Conservation (phyloP, 2,113 vertebrate species). For the Oreochromis tanganicae region DNA sequence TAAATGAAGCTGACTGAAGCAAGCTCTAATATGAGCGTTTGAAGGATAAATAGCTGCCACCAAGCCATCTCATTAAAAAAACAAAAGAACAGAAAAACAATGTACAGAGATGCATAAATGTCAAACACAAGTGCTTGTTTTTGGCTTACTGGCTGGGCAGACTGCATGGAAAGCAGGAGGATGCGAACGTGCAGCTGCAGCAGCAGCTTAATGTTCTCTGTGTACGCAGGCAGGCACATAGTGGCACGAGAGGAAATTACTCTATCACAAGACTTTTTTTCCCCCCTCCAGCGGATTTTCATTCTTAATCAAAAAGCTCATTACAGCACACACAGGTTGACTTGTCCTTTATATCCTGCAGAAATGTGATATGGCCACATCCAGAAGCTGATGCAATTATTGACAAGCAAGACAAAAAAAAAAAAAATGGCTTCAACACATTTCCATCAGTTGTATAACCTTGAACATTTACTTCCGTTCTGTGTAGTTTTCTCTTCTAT, state of each 20-base stretch:
- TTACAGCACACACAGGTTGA: constrained; percentile 56
- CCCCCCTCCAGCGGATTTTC: constrained; percentile 48
- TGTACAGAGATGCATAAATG: constrained; percentile 44
- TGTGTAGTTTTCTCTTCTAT: constrained; percentile 30
- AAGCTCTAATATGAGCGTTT: constrained; percentile 15
- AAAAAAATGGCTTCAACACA: background rate
- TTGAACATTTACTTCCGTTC: constrained; percentile 22
- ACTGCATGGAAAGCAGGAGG: background rate
- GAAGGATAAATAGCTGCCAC: constrained; percentile 26
- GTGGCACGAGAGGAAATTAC: constrained; percentile 48
- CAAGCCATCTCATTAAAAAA: constrained; percentile 27
- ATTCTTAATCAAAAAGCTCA: constrained; percentile 71
- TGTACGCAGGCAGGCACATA: constrained; percentile 13
- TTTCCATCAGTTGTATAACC: constrained; percentile 12
- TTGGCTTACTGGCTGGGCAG: constrained; percentile 13
- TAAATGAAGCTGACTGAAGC: background rate
- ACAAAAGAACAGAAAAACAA: constrained; percentile 7
- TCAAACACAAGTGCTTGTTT: background rate
- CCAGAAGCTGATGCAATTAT: constrained; percentile 39
- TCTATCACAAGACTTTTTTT: constrained; percentile 8
- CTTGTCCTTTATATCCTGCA: constrained; percentile 48
- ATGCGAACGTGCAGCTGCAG: background rate
- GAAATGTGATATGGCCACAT: constrained; percentile 38
- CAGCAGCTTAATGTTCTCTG: background rate
- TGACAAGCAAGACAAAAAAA: constrained; percentile 8